Evolutionary conservation across 2,797 vertebrate species (phyloP), one percentile per base, ranked within the genome.

Genomic region (Acanthiza pusilla): DNA sequence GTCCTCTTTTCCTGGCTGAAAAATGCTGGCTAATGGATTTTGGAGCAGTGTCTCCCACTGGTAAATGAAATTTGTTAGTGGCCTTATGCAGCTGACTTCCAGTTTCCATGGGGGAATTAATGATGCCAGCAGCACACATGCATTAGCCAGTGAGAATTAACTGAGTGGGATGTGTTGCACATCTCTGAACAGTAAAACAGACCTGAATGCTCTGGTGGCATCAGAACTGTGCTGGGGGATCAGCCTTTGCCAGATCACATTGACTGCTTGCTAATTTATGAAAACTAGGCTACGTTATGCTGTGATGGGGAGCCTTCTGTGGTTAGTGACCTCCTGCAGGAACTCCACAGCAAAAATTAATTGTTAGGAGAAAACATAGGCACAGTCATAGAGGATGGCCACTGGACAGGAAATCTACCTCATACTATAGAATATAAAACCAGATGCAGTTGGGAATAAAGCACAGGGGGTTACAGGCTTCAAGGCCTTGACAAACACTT

Each of bases 1-100:
- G 47, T 88, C 75, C 13, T 91, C 54, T 84, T 66, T 58, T 85
- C 32, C 38, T 57, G 32, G 11, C 48, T 73, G 55, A 48, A 90
- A 68, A 72, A 42, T 84, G 76, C 84, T 95, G 90, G 74, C 42
- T 94, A 42, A 57, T 83, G 78, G 23, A 50, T 71, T 93, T 89
- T 72, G 65, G 54, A 94, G 81, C 65, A 81, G 15, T 5, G 1
- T 79, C 22, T 90, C 32, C 60, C 43, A 48, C 29, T 90, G 38
- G 26, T 67, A 68, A 81, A 36, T 80, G 36, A 76, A 63, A 26
- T 40, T 53, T 5, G 0, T 91, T 29, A 63, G 43, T 71, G 50
- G 54, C 20, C 6, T 27, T 58, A 5, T 29, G 29, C 38, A 71
- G 50, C 50, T 54, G 63, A n/a, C n/a, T 68, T 78, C n/a, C 16